A percentile compares a stretch with the other conserved stretches of the same genome.
These are phyloP conservation scores for Nannoperca australis DNA, from an alignment of 2,797 vertebrate genomes.

Conservation along the genomic window DNA sequence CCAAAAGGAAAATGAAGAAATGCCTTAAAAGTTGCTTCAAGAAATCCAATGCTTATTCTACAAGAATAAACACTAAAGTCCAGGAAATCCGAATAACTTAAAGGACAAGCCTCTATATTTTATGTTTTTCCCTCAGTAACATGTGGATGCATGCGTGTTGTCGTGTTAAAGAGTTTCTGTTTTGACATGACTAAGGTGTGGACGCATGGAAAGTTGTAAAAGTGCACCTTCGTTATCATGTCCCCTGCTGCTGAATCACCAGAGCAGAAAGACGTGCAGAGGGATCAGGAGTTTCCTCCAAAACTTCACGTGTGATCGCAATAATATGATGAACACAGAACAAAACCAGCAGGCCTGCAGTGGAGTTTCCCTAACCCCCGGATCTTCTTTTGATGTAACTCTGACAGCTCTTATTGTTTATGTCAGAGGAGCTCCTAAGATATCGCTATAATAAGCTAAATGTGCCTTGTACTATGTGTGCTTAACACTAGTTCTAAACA, in stretches of 20 bases:
- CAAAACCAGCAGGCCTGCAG: conserved; percentile 12
- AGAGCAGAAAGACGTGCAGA: conserved; percentile 10
- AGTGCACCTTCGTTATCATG: conserved; percentile 18
- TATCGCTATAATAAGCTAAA: background rate
- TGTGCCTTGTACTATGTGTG: background rate
- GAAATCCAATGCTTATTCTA: background rate
- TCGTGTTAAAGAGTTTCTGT: conserved; percentile 19
- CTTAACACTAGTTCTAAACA: conserved; percentile 21
- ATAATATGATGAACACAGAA: background rate
- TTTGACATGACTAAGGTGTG: conserved; percentile 12
- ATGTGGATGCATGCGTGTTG: background rate
- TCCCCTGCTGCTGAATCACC: conserved; percentile 20
- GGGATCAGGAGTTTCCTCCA: conserved; percentile 58
- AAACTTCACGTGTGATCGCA: conserved; percentile 24
- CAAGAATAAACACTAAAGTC: background rate
- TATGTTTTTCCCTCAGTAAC: too few species aligned
- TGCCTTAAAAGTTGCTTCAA: background rate
- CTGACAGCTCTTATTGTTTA: too few species aligned
- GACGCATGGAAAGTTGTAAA: conserved; percentile 40
- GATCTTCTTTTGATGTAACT: background rate
- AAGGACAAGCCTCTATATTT: background rate
- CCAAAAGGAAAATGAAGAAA: background rate
- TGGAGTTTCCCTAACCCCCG: conserved; percentile 55
- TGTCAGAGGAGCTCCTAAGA: background rate
- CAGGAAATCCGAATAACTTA: background rate